Evolutionary conservation across 2,113 vertebrate genomes (phyloP).

Genomic region (Carlito syrichta): DNA sequence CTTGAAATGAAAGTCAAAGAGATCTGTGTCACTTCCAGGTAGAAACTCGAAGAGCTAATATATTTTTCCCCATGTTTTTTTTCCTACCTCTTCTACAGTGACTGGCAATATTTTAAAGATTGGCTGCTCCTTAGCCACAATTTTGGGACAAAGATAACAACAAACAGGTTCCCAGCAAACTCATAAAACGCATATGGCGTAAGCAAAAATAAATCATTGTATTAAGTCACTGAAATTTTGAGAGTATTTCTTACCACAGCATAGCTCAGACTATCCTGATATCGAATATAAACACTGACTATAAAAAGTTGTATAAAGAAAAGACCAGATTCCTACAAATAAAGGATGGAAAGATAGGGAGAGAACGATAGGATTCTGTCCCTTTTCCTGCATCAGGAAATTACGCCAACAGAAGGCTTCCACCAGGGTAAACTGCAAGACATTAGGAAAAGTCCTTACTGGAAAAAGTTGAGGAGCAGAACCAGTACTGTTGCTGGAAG

Average conservation of each 20-base stretch:
- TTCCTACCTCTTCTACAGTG: not conserved
- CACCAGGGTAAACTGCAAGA: not conserved
- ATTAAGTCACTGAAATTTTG: not conserved
- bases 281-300: not conserved
- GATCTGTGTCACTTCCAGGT: not conserved
- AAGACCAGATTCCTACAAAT: not conserved
- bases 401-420: not conserved
- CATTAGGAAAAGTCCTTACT: not conserved
- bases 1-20: not conserved
- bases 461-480: not conserved
- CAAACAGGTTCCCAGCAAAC: not conserved
- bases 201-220: not conserved
- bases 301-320: not conserved
- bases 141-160: not conserved
- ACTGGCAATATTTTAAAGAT: not conserved
- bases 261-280: not conserved
- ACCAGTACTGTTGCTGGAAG: not conserved
- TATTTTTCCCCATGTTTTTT: not conserved
- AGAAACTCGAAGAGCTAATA: not conserved
- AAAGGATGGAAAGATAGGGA: not conserved
- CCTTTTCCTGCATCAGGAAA: not conserved
- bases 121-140: not conserved
- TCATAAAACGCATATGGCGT: not conserved
- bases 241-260: not conserved
- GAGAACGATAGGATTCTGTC: not conserved